Evolutionary conservation across 2,797 vertebrate genomes (phyloP).

Genomic region (Lagocephalus sceleratus): DNA sequence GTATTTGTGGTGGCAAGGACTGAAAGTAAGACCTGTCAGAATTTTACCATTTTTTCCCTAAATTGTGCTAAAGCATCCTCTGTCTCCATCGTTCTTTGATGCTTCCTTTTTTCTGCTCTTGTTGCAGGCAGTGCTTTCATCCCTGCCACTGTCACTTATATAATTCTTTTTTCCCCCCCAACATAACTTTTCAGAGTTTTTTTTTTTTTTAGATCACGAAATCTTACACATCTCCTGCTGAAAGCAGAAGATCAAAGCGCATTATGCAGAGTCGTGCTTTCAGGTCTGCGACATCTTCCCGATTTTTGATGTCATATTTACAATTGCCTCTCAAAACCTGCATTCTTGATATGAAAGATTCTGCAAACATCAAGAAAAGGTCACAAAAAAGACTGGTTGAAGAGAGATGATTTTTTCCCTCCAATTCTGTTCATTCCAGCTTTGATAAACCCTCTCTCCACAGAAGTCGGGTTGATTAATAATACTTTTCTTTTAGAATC

Average conservation of each 20-base stretch:
- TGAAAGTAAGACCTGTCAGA: constrained; percentile 57
- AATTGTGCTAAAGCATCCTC: constrained; percentile 35
- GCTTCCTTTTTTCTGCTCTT: constrained; percentile 53
- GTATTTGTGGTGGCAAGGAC: constrained; percentile 29
- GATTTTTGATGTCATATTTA: constrained; percentile 51
- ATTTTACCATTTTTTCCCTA: constrained; percentile 23
- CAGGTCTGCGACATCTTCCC: constrained; percentile 34
- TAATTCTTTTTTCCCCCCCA: constrained; percentile 26
- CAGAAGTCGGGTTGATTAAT: constrained; percentile 54
- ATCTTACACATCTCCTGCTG: constrained; percentile 40
- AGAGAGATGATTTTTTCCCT: constrained; percentile 1
- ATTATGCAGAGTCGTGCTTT: constrained; percentile 46
- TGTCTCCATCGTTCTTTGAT: no score
- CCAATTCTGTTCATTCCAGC: constrained; percentile 53
- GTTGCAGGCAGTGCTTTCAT: constrained; percentile 64
- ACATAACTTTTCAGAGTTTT: constrained; percentile 47
- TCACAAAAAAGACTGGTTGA: constrained; percentile 17
- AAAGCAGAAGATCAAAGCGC: constrained; percentile 54
- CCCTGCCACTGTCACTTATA: constrained; percentile 53
- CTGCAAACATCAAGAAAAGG: constrained; percentile 28
- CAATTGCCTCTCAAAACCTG: constrained; percentile 25
- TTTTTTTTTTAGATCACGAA: constrained; percentile 23
- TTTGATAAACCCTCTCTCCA: constrained; percentile 59
- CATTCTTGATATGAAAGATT: constrained; percentile 26
- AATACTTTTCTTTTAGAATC: constrained; percentile 50